Evolutionary conservation across 2,888 invertebrate species (phyloP).

Genomic region (Synergus umbraculus): DNA sequence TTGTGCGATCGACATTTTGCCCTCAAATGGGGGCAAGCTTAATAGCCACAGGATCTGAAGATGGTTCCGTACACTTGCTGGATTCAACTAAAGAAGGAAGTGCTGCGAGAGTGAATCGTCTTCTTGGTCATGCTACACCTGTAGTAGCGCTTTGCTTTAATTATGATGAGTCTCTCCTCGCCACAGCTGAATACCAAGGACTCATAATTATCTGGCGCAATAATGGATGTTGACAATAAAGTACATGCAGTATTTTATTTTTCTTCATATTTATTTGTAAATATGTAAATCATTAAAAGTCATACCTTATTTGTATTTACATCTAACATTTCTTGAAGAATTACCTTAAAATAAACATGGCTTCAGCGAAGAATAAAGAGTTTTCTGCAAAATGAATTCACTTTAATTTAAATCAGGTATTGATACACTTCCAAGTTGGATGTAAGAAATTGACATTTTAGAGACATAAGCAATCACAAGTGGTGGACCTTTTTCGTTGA

Average conservation of each 20-base stretch:
- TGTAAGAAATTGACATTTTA: slow-evolving; percentile 68
- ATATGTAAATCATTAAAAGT: not conserved
- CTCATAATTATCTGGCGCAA: slow-evolving; percentile 86
- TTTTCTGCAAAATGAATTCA: not conserved
- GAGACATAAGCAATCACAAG: slow-evolving; percentile 71
- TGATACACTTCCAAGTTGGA: slow-evolving; percentile 69
- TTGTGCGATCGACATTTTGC: slow-evolving; percentile 88
- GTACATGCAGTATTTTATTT: not conserved
- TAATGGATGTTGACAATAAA: slow-evolving; percentile 65
- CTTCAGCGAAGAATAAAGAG: too few species aligned
- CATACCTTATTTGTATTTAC: not conserved
- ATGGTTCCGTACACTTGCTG: slow-evolving; percentile 73
- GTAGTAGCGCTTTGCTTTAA: slow-evolving; percentile 91
- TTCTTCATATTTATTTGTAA: not conserved
- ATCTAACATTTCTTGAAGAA: too few species aligned
- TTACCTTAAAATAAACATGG: too few species aligned
- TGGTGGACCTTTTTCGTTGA: slow-evolving; percentile 68
- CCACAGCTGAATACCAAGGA: slow-evolving; percentile 90
- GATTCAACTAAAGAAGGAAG: slow-evolving; percentile 76
- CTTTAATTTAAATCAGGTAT: slow-evolving; percentile 67
- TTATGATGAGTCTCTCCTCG: slow-evolving; percentile 91
- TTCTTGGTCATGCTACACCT: slow-evolving; percentile 89
- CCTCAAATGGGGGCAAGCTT: slow-evolving; percentile 79
- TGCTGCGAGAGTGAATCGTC: slow-evolving; percentile 80
- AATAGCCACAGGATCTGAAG: slow-evolving; percentile 75